Conservation (phyloP, 2,888 invertebrate species). For the Chydorus sphaericus region DNA sequence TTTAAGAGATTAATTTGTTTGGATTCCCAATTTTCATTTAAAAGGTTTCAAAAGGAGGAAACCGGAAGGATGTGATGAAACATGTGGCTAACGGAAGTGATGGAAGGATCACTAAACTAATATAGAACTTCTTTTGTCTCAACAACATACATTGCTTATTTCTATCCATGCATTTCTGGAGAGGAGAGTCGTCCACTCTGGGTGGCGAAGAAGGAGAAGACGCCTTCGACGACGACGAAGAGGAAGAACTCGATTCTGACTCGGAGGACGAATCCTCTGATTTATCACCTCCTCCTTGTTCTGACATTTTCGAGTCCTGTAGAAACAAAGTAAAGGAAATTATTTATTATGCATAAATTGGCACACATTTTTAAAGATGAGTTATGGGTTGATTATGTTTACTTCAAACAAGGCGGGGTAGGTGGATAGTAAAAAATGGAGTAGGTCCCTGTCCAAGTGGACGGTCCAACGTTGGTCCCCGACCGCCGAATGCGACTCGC, state of each 20-base stretch:
- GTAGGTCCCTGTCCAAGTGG: constrained; percentile 79
- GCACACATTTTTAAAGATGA: not conserved
- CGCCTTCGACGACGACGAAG: not conserved
- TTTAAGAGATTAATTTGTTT: no score
- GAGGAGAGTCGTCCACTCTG: constrained; percentile 85
- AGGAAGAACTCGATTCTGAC: no score
- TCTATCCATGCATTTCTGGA: constrained; percentile 84
- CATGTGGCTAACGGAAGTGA: constrained; percentile 1
- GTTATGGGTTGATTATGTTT: not conserved
- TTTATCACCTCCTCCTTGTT: constrained; percentile 1
- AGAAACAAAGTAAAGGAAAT: no score
- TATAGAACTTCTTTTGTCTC: no score
- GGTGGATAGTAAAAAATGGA: constrained; percentile 79
- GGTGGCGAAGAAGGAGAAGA: constrained; percentile 48
- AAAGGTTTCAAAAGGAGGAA: no score
- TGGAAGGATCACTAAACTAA: no score
- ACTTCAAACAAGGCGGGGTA: constrained; percentile 86
- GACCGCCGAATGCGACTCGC: constrained; percentile 15
- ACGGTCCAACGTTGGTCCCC: constrained; percentile 49
- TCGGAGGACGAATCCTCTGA: no score
- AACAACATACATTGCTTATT: constrained; percentile 89
- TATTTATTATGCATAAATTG: not conserved
- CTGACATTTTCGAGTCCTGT: not conserved
- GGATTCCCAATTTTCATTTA: no score
- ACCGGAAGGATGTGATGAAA: no score